Evolutionary conservation across 2,113 vertebrate genomes (phyloP).

Genomic region (Erinaceus europaeus): DNA sequence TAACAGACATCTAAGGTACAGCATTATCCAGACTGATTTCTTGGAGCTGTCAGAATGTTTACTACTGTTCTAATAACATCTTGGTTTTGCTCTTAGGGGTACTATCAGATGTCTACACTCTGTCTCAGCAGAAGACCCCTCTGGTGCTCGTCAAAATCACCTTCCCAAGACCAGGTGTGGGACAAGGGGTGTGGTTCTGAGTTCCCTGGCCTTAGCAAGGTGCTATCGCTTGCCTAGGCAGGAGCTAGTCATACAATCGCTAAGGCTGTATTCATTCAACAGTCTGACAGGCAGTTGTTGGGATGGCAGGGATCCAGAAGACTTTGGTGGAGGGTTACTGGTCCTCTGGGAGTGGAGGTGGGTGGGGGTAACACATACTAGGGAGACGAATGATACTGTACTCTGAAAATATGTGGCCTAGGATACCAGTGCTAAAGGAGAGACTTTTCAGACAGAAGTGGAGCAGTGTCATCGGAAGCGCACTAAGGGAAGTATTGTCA

Average conservation of each 20-base stretch:
- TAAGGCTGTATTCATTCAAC: not conserved
- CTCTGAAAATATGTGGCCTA: no score
- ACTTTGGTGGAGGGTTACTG: no score
- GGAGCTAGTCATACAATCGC: not conserved
- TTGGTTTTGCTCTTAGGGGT: not conserved
- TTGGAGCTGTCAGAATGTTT: not conserved
- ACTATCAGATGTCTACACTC: not conserved
- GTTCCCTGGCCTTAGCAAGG: not conserved
- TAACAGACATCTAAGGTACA: not conserved
- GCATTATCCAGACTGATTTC: not conserved
- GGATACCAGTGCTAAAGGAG: no score
- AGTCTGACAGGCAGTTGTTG: not conserved
- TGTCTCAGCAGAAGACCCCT: not conserved
- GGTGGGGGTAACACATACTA: no score
- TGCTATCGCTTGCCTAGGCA: not conserved
- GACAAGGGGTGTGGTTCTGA: not conserved
- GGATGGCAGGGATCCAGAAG: not conserved
- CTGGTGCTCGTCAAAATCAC: not conserved
- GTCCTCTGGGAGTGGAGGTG: no score
- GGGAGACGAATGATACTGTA: no score
- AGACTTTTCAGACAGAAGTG: no score
- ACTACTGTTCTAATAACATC: not conserved
- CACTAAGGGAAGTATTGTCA: no score
- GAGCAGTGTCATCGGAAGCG: no score
- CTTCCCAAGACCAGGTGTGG: rapidly evolving